Evolutionary conservation across 2,113 vertebrate genomes (phyloP), one percentile per base, ranked within the genome.

Genomic region (Solea solea): DNA sequence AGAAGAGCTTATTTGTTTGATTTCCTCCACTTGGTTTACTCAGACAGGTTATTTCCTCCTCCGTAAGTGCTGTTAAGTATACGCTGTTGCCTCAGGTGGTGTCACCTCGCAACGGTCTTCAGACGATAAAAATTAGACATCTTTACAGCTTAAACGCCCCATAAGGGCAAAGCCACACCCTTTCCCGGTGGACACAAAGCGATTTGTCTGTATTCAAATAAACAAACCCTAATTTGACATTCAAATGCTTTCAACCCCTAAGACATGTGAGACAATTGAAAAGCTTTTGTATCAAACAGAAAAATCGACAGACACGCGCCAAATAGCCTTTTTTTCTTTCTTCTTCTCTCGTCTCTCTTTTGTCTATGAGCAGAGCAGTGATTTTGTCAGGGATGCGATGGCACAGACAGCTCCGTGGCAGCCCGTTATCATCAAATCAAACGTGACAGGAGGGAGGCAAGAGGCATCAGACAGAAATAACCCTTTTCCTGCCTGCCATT

Each of bases 381-480:
- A 74, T 91, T 89, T 86, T 42, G 76, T 71, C 62, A 28, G 59
- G 9, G 83, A 84, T 65, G 84, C 78, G 81, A 64, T 14, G 78
- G 52, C 73, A 66, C 71, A 55, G 71, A 80, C 69, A 4, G 54
- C 86, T 83, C 67, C 0, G 73, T 39, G 87, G 81, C 90, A 86
- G 78, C 76, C 85, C 28, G 73, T 86, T 92, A 92, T 92, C 87
- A 76, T 87, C 86, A 64, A 76, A 90, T 89, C 91, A 87, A 83
- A 88, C 40, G 49, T 81, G 89, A 90, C 88, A 85, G 82, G 76
- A 81, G 82, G 83, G 82, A 86, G 84, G 81, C 78, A 80, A 78
- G 65, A 65, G 58, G 86, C 85, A 70, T 72, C 76, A 74, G 77
- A 86, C 81, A 82, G 79, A 89, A 90, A 89, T 90, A 88, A 89